Evolutionary conservation across 2,113 vertebrate genomes (phyloP), one percentile per base, ranked within the genome.

Genomic region (human): DNA sequence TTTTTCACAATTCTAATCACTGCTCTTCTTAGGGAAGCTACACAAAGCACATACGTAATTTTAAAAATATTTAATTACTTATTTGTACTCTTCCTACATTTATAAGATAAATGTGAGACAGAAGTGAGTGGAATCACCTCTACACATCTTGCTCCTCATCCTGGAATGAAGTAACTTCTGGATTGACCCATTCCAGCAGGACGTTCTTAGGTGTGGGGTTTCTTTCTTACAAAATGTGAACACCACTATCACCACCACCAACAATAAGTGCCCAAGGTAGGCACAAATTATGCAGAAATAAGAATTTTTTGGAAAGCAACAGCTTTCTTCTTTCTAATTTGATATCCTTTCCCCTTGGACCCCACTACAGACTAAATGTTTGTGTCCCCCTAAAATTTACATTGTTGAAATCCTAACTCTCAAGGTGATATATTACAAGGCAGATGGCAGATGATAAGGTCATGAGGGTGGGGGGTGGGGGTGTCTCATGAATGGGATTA

Each of bases 211-310:
- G 45, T 30, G 45, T 8, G 27, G 25, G 52, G 43, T 78, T 87
- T 90, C 80, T 93, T 91, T 35, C 35, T 90, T 64, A 61, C 22
- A 68, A 92, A 83, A 90, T 85, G 30, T 93, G 45, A 45, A 91
- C 27, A 76, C n/a, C 59, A 81, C 48, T n/a, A 32, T 30, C n/a
- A 32, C 30, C 59, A 61, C 20, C 43, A 59, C 5, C 13, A 90
- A 79, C 11, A 59, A 80, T 95, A 90, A 52, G 20, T 89, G 32
- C 45, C 55, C 35, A 72, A 90, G 22, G 8, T 13, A 70, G 59
- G 10, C 13, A 92, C 13, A 84, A 73, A 43, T n/a, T 81, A 64
- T 75, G 55, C 66, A 91, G 30, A 90, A 90, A 57, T 55, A 94
- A 90, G 20, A 79, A 86, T 10, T 91, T 22, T 23, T 86, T 95